Evolutionary conservation across 2,888 invertebrate species (phyloP).

Genomic region (Gandaritis pyraliata): DNA sequence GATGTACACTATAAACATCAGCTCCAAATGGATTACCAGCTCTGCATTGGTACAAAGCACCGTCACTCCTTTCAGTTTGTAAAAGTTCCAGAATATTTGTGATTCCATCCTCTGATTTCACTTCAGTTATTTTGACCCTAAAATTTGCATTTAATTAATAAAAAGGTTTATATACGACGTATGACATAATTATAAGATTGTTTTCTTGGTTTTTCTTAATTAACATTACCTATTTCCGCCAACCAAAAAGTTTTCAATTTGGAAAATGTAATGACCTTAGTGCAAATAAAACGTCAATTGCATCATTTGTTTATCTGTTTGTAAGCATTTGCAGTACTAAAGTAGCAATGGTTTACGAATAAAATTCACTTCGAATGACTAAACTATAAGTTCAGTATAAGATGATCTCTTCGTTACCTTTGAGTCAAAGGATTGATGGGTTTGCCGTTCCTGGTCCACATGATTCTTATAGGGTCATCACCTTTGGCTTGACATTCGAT

Average conservation of each 20-base stretch:
- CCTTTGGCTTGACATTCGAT: constrained; percentile 92
- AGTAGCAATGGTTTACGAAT: too few relatives aligned
- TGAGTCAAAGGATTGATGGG: constrained; percentile 86
- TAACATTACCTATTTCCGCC: too few relatives aligned
- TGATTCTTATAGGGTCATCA: constrained; percentile 92
- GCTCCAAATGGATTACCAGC: constrained; percentile 80
- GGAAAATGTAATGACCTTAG: too few relatives aligned
- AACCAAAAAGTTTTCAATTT: too few relatives aligned
- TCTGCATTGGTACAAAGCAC: constrained; percentile 76
- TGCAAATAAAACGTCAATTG: too few relatives aligned
- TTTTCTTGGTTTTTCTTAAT: neutral
- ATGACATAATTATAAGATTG: too few relatives aligned
- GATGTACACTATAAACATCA: constrained; percentile 69
- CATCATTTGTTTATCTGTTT: too few relatives aligned
- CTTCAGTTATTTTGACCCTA: constrained; percentile 78
- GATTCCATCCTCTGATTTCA: constrained; percentile 75
- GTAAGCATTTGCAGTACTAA: too few relatives aligned
- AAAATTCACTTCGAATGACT: too few relatives aligned
- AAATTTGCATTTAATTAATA: constrained; percentile 13
- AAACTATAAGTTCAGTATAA: too few relatives aligned
- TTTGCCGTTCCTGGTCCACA: constrained; percentile 91
- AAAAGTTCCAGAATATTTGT: constrained; percentile 70
- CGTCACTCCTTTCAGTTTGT: constrained; percentile 75
- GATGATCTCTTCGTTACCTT: constrained; percentile 53
- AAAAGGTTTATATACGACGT: neutral